Percentiles rank a stretch among this genome's conserved stretches.
These are phyloP conservation scores for Pachliopta kotzebuea DNA, from an alignment of 2,888 invertebrate species.

Conservation along the genomic window DNA sequence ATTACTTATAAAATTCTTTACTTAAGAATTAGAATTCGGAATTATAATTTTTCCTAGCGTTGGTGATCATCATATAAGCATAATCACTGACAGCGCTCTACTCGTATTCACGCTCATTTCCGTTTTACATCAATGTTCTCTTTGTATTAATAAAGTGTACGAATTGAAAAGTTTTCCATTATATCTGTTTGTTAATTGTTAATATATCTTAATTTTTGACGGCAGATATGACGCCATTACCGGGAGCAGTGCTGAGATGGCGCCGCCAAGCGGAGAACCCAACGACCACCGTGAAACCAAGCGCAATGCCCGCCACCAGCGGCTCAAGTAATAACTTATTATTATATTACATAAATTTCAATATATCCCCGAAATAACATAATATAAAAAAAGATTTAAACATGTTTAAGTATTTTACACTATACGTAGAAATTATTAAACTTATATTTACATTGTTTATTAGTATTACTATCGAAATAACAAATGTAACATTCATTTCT, in stretches of 20 bases:
- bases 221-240: slow-evolving; percentile 65
- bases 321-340: slow-evolving; percentile 19
- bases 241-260: slow-evolving; percentile 65
- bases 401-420: no score
- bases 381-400: no score
- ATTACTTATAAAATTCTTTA: no score
- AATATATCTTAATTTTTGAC: slow-evolving; percentile 30
- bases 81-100: not conserved
- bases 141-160: not conserved
- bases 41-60: no score
- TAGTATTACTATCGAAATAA: no score
- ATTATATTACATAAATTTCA: slow-evolving; percentile 1
- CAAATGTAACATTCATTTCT: no score
- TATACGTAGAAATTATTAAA: no score
- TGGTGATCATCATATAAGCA: not conserved
- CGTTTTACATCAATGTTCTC: not conserved
- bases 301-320: slow-evolving; percentile 25
- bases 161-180: not conserved
- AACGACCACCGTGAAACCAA: slow-evolving; percentile 37
- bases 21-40: no score
- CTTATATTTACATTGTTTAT: no score
- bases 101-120: not conserved
- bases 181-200: slow-evolving; percentile 8
- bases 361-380: no score
- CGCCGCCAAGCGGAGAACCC: slow-evolving; percentile 53